Conservation (phyloP, 2,113 vertebrate genomes). For the Camarhynchus parvulus region DNA sequence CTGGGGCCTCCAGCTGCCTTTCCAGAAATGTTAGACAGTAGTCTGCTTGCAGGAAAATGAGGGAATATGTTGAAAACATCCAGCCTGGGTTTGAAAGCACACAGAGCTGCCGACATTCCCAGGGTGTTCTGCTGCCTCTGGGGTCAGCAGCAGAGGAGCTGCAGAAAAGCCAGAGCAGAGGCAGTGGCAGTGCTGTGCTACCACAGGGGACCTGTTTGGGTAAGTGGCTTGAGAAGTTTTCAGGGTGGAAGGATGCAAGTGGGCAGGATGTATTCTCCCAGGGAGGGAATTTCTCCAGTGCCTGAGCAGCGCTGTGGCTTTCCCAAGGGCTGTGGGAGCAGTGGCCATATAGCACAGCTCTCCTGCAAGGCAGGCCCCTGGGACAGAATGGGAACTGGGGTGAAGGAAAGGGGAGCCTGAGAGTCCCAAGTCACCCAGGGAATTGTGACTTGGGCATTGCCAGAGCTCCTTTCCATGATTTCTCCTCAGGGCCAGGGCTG, state of each 20-base stretch:
- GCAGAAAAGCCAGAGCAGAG: neutral
- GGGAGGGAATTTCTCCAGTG: neutral
- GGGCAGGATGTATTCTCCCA: neutral
- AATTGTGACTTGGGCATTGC: neutral
- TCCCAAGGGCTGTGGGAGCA: neutral
- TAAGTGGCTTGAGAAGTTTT: neutral
- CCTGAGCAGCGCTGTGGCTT: neutral
- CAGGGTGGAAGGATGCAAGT: neutral
- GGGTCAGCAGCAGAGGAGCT: neutral
- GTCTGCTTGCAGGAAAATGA: neutral
- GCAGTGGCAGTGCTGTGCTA: neutral
- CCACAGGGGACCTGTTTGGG: neutral
- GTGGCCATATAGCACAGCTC: neutral
- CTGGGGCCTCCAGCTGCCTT: neutral
- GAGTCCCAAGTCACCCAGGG: neutral
- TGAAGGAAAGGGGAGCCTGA: neutral
- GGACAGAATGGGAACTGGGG: neutral
- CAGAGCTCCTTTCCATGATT: neutral
- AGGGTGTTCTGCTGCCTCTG: neutral
- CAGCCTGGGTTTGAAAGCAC: conserved; percentile 11
- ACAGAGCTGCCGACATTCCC: neutral
- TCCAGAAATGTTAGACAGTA: conserved; percentile 54
- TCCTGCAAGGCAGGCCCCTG: neutral
- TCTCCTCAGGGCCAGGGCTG: neutral
- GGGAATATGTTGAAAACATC: conserved; percentile 39